Evolutionary conservation across 2,797 vertebrate genomes (phyloP).

Genomic region (Muscicapa comitata): DNA sequence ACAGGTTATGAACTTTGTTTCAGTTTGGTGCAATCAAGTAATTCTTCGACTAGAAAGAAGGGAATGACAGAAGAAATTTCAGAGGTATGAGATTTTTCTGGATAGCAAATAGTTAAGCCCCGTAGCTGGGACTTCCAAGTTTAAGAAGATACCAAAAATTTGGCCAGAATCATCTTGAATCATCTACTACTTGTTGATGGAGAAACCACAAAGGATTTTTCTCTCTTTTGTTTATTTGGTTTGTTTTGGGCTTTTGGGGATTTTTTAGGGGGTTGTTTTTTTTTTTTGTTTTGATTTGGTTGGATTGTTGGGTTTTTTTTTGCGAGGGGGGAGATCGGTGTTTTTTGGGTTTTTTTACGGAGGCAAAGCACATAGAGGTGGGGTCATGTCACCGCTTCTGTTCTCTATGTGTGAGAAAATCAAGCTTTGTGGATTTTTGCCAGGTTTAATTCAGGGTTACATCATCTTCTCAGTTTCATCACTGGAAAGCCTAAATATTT

Average conservation of each 20-base stretch:
- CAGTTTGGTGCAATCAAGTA: neutral
- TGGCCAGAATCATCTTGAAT: neutral
- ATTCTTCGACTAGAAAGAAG: neutral
- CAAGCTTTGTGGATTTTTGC: neutral
- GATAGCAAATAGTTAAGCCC: neutral
- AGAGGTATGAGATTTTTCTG: neutral
- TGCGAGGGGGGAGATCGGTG: neutral
- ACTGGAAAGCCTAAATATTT: neutral
- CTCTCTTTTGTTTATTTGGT: neutral
- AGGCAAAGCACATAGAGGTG: neutral
- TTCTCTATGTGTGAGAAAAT: neutral
- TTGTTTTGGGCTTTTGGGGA: fast-evolving
- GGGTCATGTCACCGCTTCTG: neutral
- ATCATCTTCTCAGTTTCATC: neutral
- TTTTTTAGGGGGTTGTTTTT: neutral
- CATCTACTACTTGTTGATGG: neutral
- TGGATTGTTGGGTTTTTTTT: neutral
- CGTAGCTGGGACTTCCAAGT: neutral
- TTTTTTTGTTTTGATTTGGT: neutral
- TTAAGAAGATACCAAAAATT: neutral
- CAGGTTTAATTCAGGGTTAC: neutral
- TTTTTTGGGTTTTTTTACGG: neutral
- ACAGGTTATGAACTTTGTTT: neutral
- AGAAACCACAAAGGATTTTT: neutral
- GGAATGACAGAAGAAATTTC: neutral